Percentiles rank a stretch among this genome's conserved stretches.
Conservation (phyloP, 2,113 vertebrate species). For the Microcebus murinus region DNA sequence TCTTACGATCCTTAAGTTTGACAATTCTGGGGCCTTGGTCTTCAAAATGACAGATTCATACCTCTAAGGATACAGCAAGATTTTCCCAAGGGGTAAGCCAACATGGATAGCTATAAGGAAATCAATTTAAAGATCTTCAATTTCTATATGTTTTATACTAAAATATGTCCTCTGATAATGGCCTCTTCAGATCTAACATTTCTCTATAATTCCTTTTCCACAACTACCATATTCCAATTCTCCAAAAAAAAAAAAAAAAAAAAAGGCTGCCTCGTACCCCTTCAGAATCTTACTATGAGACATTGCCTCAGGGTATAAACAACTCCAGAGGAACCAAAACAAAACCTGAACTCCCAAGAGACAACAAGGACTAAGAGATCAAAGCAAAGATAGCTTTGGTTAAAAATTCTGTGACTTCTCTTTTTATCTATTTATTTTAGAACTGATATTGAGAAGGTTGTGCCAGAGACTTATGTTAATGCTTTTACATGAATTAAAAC, state of each 20-base stretch:
- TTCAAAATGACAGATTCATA: neutral
- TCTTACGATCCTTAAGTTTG: neutral
- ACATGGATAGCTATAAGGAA: neutral
- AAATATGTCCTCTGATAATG: neutral
- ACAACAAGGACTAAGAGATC: neutral
- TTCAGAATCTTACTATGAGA: neutral
- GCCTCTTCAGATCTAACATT: neutral
- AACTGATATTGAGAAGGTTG: neutral
- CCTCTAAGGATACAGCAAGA: neutral
- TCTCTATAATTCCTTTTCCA: slow-evolving; percentile 33
- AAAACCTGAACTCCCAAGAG: neutral
- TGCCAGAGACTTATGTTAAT: neutral
- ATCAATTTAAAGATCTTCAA: neutral
- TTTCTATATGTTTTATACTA: neutral
- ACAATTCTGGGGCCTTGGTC: neutral
- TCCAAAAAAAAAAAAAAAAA: slow-evolving; percentile 21
- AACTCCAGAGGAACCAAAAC: neutral
- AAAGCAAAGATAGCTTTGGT: neutral
- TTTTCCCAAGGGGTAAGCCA: neutral
- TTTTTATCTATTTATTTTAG: neutral
- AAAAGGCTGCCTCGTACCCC: neutral
- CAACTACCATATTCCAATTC: neutral
- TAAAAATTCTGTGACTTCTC: neutral
- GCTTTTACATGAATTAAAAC: neutral
- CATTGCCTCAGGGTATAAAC: neutral